Base-by-base conservation (phyloP, 1,140 invertebrate species). In the Brachionus rubens region DNA sequence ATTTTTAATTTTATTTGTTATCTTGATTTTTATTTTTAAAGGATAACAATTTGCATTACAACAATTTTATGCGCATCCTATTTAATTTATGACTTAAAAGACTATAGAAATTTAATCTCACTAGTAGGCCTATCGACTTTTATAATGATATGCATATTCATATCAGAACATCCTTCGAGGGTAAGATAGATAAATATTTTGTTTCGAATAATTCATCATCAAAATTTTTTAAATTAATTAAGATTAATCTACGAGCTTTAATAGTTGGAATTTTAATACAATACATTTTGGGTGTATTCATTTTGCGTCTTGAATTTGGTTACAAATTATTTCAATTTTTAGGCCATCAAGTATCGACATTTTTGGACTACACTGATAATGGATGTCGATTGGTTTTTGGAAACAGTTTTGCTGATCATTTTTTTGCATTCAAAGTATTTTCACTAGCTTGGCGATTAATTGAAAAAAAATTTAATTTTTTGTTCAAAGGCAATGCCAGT, bases 371-470 rank as follows among this genome's bases (percentile, higher is more conserved):
- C 80, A 88, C 91, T 0, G 87, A 89, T 67, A 85, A 87, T 1
- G 94, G 93, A 0, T 89, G 91, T 0, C 85, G 81, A 4, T 94
- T 96, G 79, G 90, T 94, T 0, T 96, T 91, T 81, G 91, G 92
- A 47, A 75, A 80, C n/a, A 78, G 91, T 90, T 6, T 94, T 46
- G 78, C 82, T 77, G 77, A 78, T 6, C 79, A 82, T 28, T 87
- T 81, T 47, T 82, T 84, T 75, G 82, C 83, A 30, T 84, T 95
- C 83, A 87, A 89, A 79, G 92, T 92, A 82, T n/a, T n/a, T n/a
- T n/a, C n/a, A n/a, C n/a, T n/a, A n/a, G n/a, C n/a, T n/a, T 10
- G 46, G 7, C n/a, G n/a, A n/a, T n/a, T n/a, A n/a, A n/a, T 33
- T 77, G n/a, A 48, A n/a, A 48, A 48, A 19, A 48, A 28, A 52